phyloP scores from a whole-genome alignment of 2,113 vertebrate genomes.

The Eira barbara region DNA sequence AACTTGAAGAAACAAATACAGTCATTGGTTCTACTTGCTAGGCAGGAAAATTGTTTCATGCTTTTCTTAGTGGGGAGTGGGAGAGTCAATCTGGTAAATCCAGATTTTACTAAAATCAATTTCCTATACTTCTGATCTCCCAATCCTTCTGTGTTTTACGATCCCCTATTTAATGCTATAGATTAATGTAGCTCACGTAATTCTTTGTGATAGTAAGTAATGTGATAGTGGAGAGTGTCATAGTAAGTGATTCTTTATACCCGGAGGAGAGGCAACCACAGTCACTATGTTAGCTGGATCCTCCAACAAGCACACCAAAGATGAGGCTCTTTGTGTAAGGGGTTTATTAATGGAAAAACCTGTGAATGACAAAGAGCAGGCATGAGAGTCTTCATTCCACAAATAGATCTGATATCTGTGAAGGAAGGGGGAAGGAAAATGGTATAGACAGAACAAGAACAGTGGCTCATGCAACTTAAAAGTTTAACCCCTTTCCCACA shows the following conservation, averaged over 20 bases:
- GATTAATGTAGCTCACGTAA: neutral
- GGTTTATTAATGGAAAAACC: neutral
- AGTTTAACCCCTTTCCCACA: neutral
- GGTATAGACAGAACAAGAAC: neutral
- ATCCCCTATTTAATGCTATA: neutral
- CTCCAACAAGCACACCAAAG: neutral
- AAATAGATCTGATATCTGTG: neutral
- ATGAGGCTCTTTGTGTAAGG: rapidly evolving
- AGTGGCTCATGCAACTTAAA: neutral
- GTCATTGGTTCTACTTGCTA: neutral
- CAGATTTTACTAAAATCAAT: neutral
- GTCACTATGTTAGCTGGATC: neutral
- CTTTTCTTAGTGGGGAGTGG: neutral
- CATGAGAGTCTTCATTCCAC: neutral
- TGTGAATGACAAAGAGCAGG: neutral
- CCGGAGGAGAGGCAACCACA: neutral
- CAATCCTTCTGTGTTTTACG: neutral
- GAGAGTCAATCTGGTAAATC: neutral
- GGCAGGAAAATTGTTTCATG: neutral
- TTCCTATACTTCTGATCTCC: neutral
- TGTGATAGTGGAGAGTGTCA: neutral
- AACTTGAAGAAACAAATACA: neutral
- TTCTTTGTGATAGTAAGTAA: neutral
- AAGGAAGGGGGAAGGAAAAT: neutral
- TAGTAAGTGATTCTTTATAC: neutral